Evolutionary conservation across 1,140 invertebrate genomes (phyloP).

Genomic region (Kradibia gibbosae): DNA sequence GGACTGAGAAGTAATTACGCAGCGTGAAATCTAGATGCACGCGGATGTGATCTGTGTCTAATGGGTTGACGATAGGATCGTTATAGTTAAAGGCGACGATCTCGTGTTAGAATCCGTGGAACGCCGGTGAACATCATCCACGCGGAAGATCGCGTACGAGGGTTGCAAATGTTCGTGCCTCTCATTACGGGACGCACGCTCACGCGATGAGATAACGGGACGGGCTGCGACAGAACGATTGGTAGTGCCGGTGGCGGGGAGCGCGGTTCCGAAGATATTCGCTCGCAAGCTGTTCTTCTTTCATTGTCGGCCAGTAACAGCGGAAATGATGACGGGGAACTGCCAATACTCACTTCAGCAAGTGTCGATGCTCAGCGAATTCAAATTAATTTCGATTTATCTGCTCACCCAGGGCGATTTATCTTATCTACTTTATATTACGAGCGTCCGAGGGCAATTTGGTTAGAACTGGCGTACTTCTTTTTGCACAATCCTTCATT

Average conservation of each 20-base stretch:
- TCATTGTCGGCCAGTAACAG: neutral
- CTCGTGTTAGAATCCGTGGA: neutral
- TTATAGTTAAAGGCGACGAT: neutral
- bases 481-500: too few species aligned
- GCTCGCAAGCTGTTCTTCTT: constrained; percentile 33
- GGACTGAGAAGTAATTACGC: neutral
- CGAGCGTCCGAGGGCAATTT: too few species aligned
- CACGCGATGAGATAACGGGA: constrained; percentile 1
- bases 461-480: too few species aligned
- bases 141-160: neutral
- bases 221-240: neutral
- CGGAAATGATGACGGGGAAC: too few species aligned
- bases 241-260: neutral
- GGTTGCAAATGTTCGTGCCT: neutral
- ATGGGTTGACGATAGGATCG: constrained; percentile 11
- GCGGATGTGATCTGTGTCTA: constrained; percentile 18
- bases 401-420: too few species aligned
- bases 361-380: too few species aligned
- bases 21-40: constrained; percentile 13
- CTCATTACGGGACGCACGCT: neutral
- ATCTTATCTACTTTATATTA: too few species aligned
- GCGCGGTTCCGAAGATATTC: neutral
- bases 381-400: too few species aligned
- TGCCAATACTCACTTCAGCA: too few species aligned
- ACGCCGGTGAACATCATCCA: too few species aligned